Evolutionary conservation across 1,140 invertebrate genomes (phyloP).

Genomic region (Apis florea): DNA sequence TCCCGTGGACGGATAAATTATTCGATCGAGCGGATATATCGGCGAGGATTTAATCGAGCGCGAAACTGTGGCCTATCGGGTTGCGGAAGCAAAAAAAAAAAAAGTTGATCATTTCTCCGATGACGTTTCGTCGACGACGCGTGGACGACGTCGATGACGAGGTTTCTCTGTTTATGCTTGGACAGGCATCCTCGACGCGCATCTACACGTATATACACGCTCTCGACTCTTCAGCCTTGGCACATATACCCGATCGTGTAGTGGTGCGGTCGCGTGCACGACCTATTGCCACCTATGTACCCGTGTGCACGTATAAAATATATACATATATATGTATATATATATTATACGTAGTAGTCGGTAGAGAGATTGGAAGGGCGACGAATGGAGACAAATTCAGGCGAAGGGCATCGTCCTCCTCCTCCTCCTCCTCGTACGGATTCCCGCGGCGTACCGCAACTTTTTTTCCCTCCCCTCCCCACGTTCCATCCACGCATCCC

Average conservation of each 20-base stretch:
- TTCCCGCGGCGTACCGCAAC: neutral
- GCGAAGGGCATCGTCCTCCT: neutral
- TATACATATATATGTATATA: too few relatives aligned
- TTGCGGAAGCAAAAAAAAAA: neutral
- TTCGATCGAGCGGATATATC: neutral
- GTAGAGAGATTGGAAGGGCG: neutral
- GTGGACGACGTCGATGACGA: conserved; percentile 2
- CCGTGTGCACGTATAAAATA: too few relatives aligned
- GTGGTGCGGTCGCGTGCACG: neutral
- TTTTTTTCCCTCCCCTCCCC: neutral
- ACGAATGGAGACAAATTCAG: conserved; percentile 19
- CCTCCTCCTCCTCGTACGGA: too few relatives aligned
- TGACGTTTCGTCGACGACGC: conserved; percentile 27
- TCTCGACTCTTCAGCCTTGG: conserved; percentile 28
- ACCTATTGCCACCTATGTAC: neutral
- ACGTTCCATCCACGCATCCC: neutral
- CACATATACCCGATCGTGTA: conserved; percentile 14
- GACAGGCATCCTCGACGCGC: neutral
- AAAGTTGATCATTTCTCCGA: neutral
- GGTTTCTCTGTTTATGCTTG: conserved; percentile 17
- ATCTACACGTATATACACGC: neutral
- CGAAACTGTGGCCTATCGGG: conserved; percentile 5
- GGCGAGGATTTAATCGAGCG: neutral
- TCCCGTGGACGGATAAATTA: neutral
- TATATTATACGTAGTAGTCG: neutral